phyloP scores from a whole-genome alignment of 30 jellyfish, hydroid and myxozoan species.

The Pelagia noctiluca region DNA sequence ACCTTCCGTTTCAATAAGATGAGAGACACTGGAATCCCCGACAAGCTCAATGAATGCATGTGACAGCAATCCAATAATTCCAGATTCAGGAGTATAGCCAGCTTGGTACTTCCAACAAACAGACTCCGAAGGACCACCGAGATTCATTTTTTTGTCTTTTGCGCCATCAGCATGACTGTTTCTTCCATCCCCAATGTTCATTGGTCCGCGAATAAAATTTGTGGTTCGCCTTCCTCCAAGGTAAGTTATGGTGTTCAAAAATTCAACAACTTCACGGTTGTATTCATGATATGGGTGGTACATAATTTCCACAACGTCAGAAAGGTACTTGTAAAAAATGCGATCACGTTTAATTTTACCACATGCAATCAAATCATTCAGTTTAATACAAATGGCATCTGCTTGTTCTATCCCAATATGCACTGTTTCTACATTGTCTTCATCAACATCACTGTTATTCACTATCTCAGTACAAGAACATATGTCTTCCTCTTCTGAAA shows the following conservation, averaged over 20 bases:
- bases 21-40: slow-evolving; percentile 1
- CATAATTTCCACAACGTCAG: slow-evolving; percentile 27
- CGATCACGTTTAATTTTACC: slow-evolving; percentile 18
- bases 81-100: slow-evolving; percentile 34
- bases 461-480: slow-evolving; percentile 11
- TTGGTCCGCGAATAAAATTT: slow-evolving; percentile 31
- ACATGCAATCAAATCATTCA: slow-evolving; percentile 6
- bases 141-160: slow-evolving; percentile 27
- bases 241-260: slow-evolving; percentile 13
- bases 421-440: slow-evolving; percentile 12
- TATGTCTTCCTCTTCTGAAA: not conserved
- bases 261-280: slow-evolving; percentile 42
- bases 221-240: slow-evolving; percentile 48
- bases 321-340: slow-evolving; percentile 26
- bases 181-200: slow-evolving; percentile 29
- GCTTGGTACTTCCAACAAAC: slow-evolving; percentile 22
- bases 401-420: slow-evolving; percentile 31
- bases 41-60: not conserved
- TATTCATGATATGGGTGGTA: slow-evolving; percentile 21
- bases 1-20: not conserved
- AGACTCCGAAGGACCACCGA: slow-evolving; percentile 55
- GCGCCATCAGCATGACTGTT: slow-evolving; percentile 13
- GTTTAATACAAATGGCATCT: slow-evolving; percentile 5
- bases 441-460: slow-evolving; percentile 9
- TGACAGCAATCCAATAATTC: slow-evolving; percentile 5